These are phyloP conservation scores for Tyria jacobaeae DNA, from an alignment of 2,888 invertebrate genomes.

Conservation along the genomic window DNA sequence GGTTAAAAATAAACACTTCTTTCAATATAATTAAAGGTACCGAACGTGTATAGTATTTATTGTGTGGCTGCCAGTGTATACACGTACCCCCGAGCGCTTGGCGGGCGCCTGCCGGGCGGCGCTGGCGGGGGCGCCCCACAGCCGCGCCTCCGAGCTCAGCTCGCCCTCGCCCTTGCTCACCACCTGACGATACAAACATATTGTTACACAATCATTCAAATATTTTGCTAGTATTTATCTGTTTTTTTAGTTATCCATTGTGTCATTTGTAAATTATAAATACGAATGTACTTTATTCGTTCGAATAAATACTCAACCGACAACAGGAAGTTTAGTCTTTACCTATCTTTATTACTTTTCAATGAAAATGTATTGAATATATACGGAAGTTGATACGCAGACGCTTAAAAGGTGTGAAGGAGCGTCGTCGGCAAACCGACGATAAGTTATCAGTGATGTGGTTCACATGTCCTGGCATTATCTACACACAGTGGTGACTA, in stretches of 20 bases:
- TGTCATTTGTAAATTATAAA: no score
- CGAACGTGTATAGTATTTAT: no score
- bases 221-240: background rate
- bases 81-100: constrained; percentile 60
- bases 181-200: background rate
- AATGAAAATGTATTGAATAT: background rate
- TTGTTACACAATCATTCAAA: background rate
- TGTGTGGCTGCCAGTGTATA: no score
- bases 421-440: background rate
- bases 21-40: no score
- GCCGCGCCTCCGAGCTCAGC: constrained; percentile 73
- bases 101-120: constrained; percentile 51
- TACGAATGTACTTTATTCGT: no score
- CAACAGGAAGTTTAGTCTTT: no score
- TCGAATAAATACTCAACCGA: no score
- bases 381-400: background rate
- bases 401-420: no score
- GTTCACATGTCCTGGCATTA: background rate
- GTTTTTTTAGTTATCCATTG: background rate
- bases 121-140: constrained; percentile 68
- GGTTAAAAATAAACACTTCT: no score
- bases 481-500: background rate
- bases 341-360: background rate
- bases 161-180: constrained; percentile 39
- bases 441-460: background rate